phyloP scores from a whole-genome alignment of 2,888 invertebrate species.

The Sphaeridia pumilis region DNA sequence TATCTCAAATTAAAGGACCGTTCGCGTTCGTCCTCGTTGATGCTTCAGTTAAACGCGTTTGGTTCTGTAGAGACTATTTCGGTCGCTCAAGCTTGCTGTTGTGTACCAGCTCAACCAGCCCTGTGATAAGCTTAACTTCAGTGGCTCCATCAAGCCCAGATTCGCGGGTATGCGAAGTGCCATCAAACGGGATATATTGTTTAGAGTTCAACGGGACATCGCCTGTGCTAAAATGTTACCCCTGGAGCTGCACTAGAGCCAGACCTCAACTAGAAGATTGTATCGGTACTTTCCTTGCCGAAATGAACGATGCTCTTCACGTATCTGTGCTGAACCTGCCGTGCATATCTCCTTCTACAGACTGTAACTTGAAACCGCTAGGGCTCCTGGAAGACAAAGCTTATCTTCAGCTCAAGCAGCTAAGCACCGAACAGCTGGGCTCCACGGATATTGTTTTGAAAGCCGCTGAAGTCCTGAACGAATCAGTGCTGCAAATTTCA shows the following conservation, averaged over 20 bases:
- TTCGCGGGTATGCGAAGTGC: slow-evolving; percentile 37
- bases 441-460: slow-evolving; percentile 1
- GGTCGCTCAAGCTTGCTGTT: slow-evolving; percentile 72
- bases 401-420: not conserved
- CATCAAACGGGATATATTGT: slow-evolving; percentile 41
- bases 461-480: slow-evolving; percentile 1
- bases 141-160: slow-evolving; percentile 27
- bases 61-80: slow-evolving; percentile 72
- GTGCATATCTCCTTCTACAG: not conserved
- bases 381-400: not conserved
- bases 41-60: slow-evolving; percentile 48
- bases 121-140: slow-evolving; percentile 37
- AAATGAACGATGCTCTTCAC: not conserved
- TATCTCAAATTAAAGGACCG: slow-evolving; percentile 62
- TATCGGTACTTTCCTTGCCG: not conserved
- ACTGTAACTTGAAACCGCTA: not conserved
- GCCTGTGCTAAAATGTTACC: not conserved
- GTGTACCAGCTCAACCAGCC: slow-evolving; percentile 26
- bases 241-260: slow-evolving; percentile 7
- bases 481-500: slow-evolving; percentile 35
- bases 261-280: slow-evolving; percentile 5
- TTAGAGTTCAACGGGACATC: slow-evolving; percentile 25
- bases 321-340: not conserved
- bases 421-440: not conserved
- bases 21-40: slow-evolving; percentile 70